These are phyloP conservation scores for Octomys mimax DNA, from an alignment of 2,797 vertebrate species.

Conservation along the genomic window DNA sequence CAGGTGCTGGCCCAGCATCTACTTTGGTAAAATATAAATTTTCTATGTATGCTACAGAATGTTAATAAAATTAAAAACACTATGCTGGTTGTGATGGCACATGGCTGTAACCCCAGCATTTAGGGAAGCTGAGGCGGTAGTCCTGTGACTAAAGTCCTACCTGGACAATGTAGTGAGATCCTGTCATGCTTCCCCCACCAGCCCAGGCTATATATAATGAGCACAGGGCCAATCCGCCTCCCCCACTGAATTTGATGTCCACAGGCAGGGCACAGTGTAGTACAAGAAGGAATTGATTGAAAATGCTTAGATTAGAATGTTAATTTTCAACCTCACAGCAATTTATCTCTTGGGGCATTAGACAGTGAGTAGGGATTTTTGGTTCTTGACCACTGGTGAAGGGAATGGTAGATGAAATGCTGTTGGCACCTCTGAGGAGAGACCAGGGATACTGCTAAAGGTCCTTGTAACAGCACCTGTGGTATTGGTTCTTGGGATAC, in stretches of 20 bases:
- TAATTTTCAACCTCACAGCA: background rate
- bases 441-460: background rate
- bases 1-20: background rate
- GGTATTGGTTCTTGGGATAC: background rate
- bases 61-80: background rate
- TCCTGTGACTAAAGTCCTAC: background rate
- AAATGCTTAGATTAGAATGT: background rate
- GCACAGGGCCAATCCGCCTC: no score
- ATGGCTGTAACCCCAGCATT: background rate
- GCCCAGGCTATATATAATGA: no score
- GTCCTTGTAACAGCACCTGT: no score
- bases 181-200: background rate
- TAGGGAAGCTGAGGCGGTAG: background rate
- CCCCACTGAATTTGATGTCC: background rate
- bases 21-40: constrained; percentile 11
- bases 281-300: background rate
- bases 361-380: background rate
- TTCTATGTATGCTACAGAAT: background rate
- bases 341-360: background rate
- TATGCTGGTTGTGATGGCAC: background rate
- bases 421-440: background rate
- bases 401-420: background rate
- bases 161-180: background rate
- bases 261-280: no score
- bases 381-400: background rate